Percentiles rank a stretch among this genome's conserved stretches.
Conservation (phyloP, 2,888 invertebrate genomes). For the Sesia apiformis region DNA sequence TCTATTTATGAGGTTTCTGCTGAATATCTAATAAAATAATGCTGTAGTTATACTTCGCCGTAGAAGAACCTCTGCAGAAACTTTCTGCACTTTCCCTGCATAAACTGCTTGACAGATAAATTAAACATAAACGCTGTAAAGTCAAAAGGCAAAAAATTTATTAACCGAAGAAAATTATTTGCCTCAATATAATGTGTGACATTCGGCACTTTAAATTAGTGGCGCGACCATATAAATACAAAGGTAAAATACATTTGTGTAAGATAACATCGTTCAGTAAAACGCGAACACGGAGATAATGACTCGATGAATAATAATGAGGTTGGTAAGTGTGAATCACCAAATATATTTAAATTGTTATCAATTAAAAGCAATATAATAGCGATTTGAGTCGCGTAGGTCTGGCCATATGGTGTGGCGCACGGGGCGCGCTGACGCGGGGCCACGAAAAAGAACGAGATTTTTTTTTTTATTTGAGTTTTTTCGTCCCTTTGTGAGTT, state of each 20-base stretch:
- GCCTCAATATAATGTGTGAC: too few relatives aligned
- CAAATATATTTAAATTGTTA: conserved; percentile 76
- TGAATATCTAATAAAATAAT: too few relatives aligned
- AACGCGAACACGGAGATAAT: conserved; percentile 67
- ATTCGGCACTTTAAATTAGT: conserved; percentile 24
- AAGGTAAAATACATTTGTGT: conserved; percentile 67
- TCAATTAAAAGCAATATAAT: conserved; percentile 76
- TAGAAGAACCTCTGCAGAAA: conserved; percentile 7
- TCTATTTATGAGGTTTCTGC: background rate
- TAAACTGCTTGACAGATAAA: too few relatives aligned
- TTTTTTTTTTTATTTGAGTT: too few relatives aligned
- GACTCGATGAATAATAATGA: conserved; percentile 73
- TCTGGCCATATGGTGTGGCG: conserved; percentile 59
- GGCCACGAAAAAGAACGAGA: conserved; percentile 24
- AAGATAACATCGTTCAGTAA: conserved; percentile 58
- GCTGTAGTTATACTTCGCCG: too few relatives aligned
- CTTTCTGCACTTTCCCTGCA: too few relatives aligned
- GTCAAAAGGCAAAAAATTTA: too few relatives aligned
- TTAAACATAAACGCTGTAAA: too few relatives aligned
- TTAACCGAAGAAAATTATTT: too few relatives aligned
- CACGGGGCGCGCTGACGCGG: conserved; percentile 34
- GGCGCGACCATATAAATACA: conserved; percentile 56
- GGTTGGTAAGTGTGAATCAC: conserved; percentile 72
- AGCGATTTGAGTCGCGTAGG: conserved; percentile 67
- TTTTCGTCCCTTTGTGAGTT: background rate